phyloP scores from a whole-genome alignment of 2,113 vertebrate species.

The Callionymus lyra region DNA sequence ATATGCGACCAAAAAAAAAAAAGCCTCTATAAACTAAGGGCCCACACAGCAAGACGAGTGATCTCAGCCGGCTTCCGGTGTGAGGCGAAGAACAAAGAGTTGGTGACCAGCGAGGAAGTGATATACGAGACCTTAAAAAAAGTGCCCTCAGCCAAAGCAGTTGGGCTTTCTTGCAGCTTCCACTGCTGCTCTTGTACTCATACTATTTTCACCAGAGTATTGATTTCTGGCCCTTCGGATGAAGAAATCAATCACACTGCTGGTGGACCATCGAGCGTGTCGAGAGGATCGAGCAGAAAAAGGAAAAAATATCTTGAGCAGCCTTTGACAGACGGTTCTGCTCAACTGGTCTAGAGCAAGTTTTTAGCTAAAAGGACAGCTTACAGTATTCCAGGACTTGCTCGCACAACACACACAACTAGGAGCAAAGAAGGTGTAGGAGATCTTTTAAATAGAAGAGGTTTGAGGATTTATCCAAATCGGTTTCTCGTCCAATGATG shows the following conservation, averaged over 20 bases:
- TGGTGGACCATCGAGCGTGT: background rate
- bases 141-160: constrained; percentile 10
- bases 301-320: background rate
- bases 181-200: constrained; percentile 1
- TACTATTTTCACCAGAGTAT: background rate
- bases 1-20: constrained; percentile 17
- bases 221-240: background rate
- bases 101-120: constrained; percentile 22
- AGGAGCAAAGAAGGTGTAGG: no score
- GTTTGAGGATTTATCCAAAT: no score
- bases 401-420: no score
- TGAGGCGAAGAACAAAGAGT: constrained; percentile 34
- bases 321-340: background rate
- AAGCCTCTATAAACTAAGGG: constrained; percentile 22
- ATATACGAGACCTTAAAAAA: constrained; percentile 19
- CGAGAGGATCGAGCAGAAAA: background rate
- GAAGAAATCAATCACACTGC: constrained; percentile 2
- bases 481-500: no score
- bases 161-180: background rate
- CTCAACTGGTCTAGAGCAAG: no score
- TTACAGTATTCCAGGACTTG: no score
- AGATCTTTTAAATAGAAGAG: no score
- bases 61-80: constrained; percentile 25
- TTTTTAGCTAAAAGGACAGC: no score
- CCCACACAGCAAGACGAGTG: constrained; percentile 26